Evolutionary conservation across 2,113 vertebrate species (phyloP), one percentile per base, ranked within the genome.

Genomic region (Galeopterus variegatus): DNA sequence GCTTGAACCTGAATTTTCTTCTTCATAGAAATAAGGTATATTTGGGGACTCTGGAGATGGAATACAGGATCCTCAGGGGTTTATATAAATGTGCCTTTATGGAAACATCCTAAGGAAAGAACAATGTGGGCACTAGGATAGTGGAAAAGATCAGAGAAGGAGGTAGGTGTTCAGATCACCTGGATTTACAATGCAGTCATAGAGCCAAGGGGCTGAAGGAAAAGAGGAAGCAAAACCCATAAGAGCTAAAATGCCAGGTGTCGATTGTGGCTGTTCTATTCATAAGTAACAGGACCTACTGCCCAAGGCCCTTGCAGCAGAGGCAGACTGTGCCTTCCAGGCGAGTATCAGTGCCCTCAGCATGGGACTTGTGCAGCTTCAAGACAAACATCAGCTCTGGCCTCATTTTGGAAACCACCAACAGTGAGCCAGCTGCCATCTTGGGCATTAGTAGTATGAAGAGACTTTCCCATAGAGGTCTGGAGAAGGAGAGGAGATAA

Each of bases 1-100:
- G 70, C 28, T 93, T 83, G 64, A 93, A 92, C 88, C 60, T 81
- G 72, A 96, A 96, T 94, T 96, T 84, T 87, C 58, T 95, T 95
- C 65, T 75, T 33, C 52, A 33, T 18, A 84, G 75, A 93, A 96
- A 93, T 93, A 48, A 92, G 64, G 26, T 90, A 73, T 73, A 93
- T 36, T 93, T 89, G 65, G n/a, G 24, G 11, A 6, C 41, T 72
- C 93, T 1, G 45, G 45, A 60, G 18, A 21, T 60, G 31, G 52
- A 70, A 33, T 36, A 72, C 10, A 33, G 67, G 17, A 79, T 62
- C 77, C 69, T 54, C 33, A 6, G 64, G 52, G 60, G 88, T 72
- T 92, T 94, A 80, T 45, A 50, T 80, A 88, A 87, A 90, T 87
- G 41, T 79, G 19, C 21, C 62, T 87, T 65, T 86, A 83, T 75